Conservation (phyloP, 2,113 vertebrate species). For the Eidolon helvum region DNA sequence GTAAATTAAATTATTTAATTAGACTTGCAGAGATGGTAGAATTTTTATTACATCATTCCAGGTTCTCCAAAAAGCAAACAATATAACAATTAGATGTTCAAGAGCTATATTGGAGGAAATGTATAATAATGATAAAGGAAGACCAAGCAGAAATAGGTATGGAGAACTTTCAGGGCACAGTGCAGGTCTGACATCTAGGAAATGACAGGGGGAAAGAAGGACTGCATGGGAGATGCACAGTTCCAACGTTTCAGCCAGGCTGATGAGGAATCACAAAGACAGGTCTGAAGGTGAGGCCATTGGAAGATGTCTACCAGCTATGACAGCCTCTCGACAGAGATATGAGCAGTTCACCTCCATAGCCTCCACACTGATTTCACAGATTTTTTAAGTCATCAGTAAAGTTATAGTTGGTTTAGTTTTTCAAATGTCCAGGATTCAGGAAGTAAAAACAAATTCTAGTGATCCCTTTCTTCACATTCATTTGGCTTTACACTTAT, state of each 20-base stretch:
- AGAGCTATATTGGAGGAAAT: not conserved
- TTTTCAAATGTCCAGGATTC: not conserved
- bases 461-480: not conserved
- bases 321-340: not conserved
- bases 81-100: not conserved
- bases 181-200: not conserved
- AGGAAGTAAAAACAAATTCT: not conserved
- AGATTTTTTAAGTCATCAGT: not conserved
- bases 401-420: not conserved
- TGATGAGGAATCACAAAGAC: not conserved
- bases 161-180: not conserved
- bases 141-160: not conserved
- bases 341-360: not conserved
- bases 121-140: not conserved
- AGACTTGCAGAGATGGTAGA: not conserved
- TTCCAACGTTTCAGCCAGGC: not conserved
- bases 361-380: not conserved
- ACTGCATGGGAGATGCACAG: not conserved
- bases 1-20: not conserved
- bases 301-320: not conserved
- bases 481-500: slow-evolving; percentile 5
- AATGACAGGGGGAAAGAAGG: not conserved
- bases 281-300: not conserved
- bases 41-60: not conserved
- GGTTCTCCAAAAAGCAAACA: not conserved